Evolutionary conservation across 2,113 vertebrate genomes (phyloP).

Genomic region (Archilochus colubris): DNA sequence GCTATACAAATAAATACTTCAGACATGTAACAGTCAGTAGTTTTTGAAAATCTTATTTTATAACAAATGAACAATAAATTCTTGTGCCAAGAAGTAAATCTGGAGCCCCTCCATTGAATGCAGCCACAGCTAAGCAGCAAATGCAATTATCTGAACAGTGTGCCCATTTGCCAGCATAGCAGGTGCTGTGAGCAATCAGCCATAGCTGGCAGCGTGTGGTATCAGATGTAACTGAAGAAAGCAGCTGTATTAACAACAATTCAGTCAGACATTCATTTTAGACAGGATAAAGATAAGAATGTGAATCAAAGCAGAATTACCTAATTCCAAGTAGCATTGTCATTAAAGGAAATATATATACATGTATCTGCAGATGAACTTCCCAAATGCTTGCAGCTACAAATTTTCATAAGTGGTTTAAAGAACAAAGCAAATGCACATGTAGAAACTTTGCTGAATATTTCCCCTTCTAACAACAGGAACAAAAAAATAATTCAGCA

Average conservation of each 20-base stretch:
- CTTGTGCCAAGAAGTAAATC: not conserved
- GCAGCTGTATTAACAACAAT: fast-evolving
- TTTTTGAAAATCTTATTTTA: not conserved
- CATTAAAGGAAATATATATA: not conserved
- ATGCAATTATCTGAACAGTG: not conserved
- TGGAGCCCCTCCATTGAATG: not conserved
- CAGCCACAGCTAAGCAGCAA: not conserved
- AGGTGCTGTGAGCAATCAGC: not conserved
- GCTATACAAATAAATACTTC: not conserved
- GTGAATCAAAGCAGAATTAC: not conserved
- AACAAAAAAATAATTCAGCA: not conserved
- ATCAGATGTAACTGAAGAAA: not conserved
- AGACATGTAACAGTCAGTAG: not conserved
- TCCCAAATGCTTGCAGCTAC: not conserved
- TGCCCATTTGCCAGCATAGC: not conserved
- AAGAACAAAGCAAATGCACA: not conserved
- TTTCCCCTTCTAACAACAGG: not conserved
- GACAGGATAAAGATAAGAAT: not conserved
- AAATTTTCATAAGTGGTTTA: not conserved
- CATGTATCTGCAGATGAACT: not conserved
- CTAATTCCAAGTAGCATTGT: not conserved
- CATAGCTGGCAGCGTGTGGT: not conserved
- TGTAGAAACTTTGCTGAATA: not conserved
- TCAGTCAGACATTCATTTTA: not conserved
- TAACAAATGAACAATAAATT: not conserved